Percentiles rank a stretch among this genome's conserved stretches.
phyloP scores from a whole-genome alignment of 2,797 vertebrate species.

The Sebastes alutus region DNA sequence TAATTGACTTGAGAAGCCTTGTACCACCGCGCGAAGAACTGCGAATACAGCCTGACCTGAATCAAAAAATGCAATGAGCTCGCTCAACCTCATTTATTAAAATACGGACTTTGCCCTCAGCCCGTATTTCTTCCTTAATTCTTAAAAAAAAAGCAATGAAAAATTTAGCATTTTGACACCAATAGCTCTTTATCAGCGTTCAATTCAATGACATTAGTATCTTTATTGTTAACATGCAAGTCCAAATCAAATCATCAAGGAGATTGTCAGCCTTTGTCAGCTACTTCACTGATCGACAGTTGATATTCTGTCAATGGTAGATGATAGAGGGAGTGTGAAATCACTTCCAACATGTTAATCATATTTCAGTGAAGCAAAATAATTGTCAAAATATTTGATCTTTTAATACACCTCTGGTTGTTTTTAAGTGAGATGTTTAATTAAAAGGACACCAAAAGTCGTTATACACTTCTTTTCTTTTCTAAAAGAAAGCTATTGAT shows the following conservation, averaged over 20 bases:
- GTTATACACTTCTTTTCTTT: fast-evolving
- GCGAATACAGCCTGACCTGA: conserved; percentile 40
- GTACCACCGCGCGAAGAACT: conserved; percentile 2
- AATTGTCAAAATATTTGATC: background rate
- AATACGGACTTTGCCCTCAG: background rate
- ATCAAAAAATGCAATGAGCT: conserved; percentile 24
- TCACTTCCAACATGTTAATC: background rate
- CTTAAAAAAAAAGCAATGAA: background rate
- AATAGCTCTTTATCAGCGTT: background rate
- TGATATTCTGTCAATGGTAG: background rate
- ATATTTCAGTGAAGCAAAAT: background rate
- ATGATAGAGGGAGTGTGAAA: background rate
- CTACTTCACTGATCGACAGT: background rate
- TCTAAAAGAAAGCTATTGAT: background rate
- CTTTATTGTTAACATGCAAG: background rate
- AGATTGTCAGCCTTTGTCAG: background rate
- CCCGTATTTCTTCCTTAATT: background rate
- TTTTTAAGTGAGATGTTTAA: too few species aligned
- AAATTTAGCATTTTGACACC: background rate
- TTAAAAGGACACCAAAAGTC: too few species aligned
- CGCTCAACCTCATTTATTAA: conserved; percentile 1
- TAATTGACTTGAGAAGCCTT: conserved; percentile 42
- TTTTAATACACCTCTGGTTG: background rate
- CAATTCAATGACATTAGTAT: background rate
- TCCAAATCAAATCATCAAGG: background rate